Evolutionary conservation across 2,888 invertebrate genomes (phyloP), one percentile per base, ranked within the genome.

Genomic region (Chaitophorus viminalis): DNA sequence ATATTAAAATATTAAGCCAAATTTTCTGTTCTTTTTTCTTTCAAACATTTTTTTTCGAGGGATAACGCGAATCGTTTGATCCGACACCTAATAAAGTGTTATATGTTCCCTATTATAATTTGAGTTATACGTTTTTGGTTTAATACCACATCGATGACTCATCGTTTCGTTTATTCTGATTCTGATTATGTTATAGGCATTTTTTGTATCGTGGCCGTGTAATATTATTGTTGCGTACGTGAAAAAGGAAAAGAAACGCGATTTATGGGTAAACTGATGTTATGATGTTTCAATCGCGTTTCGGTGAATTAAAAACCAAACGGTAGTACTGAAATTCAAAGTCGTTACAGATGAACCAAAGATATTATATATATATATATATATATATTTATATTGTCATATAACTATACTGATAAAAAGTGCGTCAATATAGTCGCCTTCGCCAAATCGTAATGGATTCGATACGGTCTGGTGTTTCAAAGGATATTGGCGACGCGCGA

Each of bases 381-480:
- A n/a, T n/a, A n/a, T n/a, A n/a, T n/a, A n/a, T n/a, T n/a, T n/a
- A n/a, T n/a, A n/a, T n/a, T n/a, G n/a, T n/a, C n/a, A n/a, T n/a
- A n/a, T n/a, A n/a, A n/a, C n/a, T 68, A 2, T 68, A 29, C 68
- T n/a, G n/a, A 11, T 68, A 65, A 39, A 68, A 68, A 29, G 21
- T 46, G 21, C 29, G 11, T 46, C 31, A 46, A 46, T 14, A 68
- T 14, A 68, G 33, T 39, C 25, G 14, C 31, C 52, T 68, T 72
- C 31, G 82, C 70, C 70, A 33, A 72, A 72, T 52, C 82, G 70
- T 72, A 82, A 70, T 72, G 82, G 33, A 72, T 70, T 82, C 25
- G 70, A 82, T 21, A 29, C 11, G 68, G 70, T 82, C 25, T 46
- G 25, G 72, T 4, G 29, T 31, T 72, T 72, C 74, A 75, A 83